Conservation (phyloP, 2,888 invertebrate genomes). For the Synanthedon andrenaeformis region DNA sequence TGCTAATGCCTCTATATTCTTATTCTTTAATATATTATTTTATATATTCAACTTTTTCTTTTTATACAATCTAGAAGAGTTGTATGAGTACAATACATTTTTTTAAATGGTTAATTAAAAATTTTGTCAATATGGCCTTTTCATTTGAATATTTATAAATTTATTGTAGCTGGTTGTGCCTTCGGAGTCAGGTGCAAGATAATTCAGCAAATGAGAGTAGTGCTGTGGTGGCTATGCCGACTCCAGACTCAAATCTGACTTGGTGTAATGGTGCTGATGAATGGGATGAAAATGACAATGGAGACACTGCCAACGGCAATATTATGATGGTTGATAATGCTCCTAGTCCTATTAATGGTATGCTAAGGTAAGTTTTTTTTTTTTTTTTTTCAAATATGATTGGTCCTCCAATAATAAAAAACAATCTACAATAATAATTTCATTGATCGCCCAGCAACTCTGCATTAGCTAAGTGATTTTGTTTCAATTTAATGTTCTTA, state of each 20-base stretch:
- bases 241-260: constrained; percentile 48
- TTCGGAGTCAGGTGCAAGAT: constrained; percentile 79
- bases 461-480: not conserved
- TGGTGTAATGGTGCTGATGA: constrained; percentile 86
- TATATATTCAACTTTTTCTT: too few relatives aligned
- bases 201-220: constrained; percentile 33
- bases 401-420: not conserved
- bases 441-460: not conserved
- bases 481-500: too few relatives aligned
- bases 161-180: constrained; percentile 78
- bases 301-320: constrained; percentile 81
- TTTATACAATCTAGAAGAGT: too few relatives aligned
- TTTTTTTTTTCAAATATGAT: not conserved
- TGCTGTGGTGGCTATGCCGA: constrained; percentile 40
- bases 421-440: not conserved
- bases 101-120: too few relatives aligned
- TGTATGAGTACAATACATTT: too few relatives aligned
- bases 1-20: too few relatives aligned
- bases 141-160: not conserved
- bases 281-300: constrained; percentile 72
- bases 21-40: too few relatives aligned
- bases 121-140: too few relatives aligned
- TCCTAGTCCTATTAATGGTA: constrained; percentile 46
- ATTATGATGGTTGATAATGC: constrained; percentile 70
- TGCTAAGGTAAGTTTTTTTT: constrained; percentile 60